phyloP scores from a whole-genome alignment of 2,797 vertebrate genomes.

The Simalia tracyae region DNA sequence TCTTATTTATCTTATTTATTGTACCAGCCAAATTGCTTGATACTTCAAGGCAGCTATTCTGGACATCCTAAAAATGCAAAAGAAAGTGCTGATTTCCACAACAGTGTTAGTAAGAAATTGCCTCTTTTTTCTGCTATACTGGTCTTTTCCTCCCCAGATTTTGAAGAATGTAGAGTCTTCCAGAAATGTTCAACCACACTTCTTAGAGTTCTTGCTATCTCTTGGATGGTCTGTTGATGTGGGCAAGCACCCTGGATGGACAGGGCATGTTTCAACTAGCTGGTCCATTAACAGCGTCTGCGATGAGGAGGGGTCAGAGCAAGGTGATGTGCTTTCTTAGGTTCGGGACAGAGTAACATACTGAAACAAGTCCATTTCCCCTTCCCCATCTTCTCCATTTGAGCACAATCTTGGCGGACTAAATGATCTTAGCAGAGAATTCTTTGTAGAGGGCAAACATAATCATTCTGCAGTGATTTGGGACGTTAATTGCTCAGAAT shows the following conservation, averaged over 20 bases:
- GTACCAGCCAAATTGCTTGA: neutral
- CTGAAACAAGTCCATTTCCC: neutral
- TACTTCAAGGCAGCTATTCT: neutral
- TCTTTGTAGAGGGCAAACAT: neutral
- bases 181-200: slow-evolving; percentile 82
- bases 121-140: neutral
- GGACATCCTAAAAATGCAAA: neutral
- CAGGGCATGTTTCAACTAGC: slow-evolving; percentile 88
- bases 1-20: neutral
- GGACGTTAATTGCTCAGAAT: too few species aligned
- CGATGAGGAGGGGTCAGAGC: slow-evolving; percentile 77
- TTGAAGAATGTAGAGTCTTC: slow-evolving; percentile 88
- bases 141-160: slow-evolving; percentile 74
- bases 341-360: neutral
- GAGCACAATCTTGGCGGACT: neutral
- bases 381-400: neutral
- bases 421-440: neutral
- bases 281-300: slow-evolving; percentile 89
- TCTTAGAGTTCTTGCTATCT: slow-evolving; percentile 88
- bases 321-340: slow-evolving; percentile 72
- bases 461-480: neutral
- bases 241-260: slow-evolving; percentile 88
- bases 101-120: neutral
- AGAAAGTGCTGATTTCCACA: neutral
- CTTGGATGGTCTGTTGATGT: slow-evolving; percentile 86